Evolutionary conservation across 2,888 invertebrate species (phyloP), one percentile per base, ranked within the genome.

Genomic region (Volucella inanis): DNA sequence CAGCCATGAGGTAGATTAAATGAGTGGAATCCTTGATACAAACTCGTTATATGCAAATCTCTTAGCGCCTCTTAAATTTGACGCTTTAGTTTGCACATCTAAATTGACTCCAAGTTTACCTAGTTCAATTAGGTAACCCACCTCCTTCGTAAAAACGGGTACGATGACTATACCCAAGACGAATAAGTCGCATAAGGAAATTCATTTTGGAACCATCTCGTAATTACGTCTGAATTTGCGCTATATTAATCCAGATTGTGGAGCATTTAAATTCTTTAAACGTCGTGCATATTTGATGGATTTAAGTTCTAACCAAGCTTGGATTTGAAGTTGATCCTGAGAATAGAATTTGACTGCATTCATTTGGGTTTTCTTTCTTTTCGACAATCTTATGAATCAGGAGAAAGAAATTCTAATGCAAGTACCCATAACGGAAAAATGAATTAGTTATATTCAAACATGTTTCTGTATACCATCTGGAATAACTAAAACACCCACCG

Each of bases 1-100:
- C 15, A 47, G 50, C 67, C 47, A 71, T 71, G 31, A 70, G 41
- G 50, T 41, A 72, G 75, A 59, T 59, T 59, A 72, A 72, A 79
- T 67, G 65, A 50, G 59, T 22, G 43, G 43, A 70, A 15, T 75
- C 50, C 57, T 67, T 38, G 47, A 65, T 55, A 76, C 47, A 57
- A 57, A 52, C 47, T 50, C 49, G 55, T 80, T 80, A 61, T 71
- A 75, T 75, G 80, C 71, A 84, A 84, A 80, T 80, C 80, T 75
- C 75, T 76, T 75, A 80, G 75, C 84, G 84, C 84, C 84, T 84
- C 84, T 84, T 80, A 80, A 80, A 80, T 84, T 80, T 75, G 70
- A 61, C 80, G 84, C 80, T 84, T 79, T 61, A 79, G 75, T 71
- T 71, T 79, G 70, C 74, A 70, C 59, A 79, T 75, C 74, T 64